Evolutionary conservation across 2,797 vertebrate species (phyloP).

Genomic region (Sus cebifrons): DNA sequence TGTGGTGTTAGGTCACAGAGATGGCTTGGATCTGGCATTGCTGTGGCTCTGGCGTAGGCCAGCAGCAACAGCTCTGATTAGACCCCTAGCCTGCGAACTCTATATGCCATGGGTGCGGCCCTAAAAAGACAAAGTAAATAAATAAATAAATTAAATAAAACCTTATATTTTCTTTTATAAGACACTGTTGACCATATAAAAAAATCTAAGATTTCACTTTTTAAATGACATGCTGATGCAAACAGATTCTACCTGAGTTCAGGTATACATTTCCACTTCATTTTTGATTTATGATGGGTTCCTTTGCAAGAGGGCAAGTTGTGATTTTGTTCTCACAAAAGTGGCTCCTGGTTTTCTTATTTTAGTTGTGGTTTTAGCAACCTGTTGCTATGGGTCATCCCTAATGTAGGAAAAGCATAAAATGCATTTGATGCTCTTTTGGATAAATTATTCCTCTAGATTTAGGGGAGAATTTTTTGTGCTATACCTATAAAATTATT

Average conservation of each 20-base stretch:
- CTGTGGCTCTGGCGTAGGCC: no score
- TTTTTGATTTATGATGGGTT: not conserved
- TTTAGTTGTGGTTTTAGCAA: not conserved
- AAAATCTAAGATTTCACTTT: slow-evolving; percentile 38
- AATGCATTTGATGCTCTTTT: not conserved
- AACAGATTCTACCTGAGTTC: not conserved
- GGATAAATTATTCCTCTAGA: not conserved
- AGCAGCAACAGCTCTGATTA: no score
- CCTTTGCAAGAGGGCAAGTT: not conserved
- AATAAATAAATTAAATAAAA: no score
- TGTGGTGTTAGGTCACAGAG: no score
- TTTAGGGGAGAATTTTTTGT: not conserved
- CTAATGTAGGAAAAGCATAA: not conserved
- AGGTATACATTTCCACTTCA: slow-evolving; percentile 13
- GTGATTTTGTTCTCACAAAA: not conserved
- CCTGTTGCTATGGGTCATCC: not conserved
- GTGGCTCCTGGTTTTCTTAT: not conserved
- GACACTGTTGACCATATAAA: not conserved
- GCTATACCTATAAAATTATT: not conserved
- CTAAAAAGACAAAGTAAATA: no score
- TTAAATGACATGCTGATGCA: not conserved
- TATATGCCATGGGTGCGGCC: no score
- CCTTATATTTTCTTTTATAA: not conserved
- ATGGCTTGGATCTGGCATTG: no score
- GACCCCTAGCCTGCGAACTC: no score